phyloP scores from a whole-genome alignment of 2,113 vertebrate species.

The Colinus virginianus region DNA sequence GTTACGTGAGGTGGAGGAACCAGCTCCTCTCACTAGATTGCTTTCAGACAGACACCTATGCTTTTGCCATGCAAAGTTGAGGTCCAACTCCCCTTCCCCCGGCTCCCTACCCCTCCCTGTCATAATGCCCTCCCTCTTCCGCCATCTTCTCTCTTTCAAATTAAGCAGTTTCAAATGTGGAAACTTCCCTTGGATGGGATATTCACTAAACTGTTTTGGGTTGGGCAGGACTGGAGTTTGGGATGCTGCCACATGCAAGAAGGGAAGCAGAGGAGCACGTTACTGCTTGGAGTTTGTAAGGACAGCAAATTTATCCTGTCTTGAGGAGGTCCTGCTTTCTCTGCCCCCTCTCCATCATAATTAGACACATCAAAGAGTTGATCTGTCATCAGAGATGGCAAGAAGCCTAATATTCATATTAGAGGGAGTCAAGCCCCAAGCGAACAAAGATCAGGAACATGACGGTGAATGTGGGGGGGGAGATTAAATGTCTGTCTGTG shows the following conservation, averaged over 20 bases:
- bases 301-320: constrained; percentile 76
- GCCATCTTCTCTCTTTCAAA: constrained; percentile 23
- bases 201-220: not conserved
- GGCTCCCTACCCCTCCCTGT: not conserved
- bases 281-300: constrained; percentile 5
- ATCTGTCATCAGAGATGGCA: constrained; percentile 71
- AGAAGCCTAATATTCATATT: constrained; percentile 72
- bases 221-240: constrained; percentile 7
- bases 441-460: constrained; percentile 46
- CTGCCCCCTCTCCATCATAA: constrained; percentile 75
- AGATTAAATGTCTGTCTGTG: constrained; percentile 5
- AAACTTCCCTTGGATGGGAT: not conserved
- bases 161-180: not conserved
- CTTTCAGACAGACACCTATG: constrained; percentile 38
- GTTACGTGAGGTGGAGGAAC: not conserved
- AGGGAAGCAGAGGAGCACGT: not conserved
- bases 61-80: constrained; percentile 49
- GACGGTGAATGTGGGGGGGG: not conserved
- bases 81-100: constrained; percentile 8
- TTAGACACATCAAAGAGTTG: constrained; percentile 77
- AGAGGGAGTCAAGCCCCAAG: constrained; percentile 68
- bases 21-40: not conserved
- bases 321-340: constrained; percentile 68
- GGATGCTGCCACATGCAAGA: not conserved
- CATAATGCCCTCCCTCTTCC: not conserved